Percentiles rank a stretch among this genome's conserved stretches.
Evolutionary conservation across 2,797 vertebrate genomes (phyloP).

Genomic region (Varecia variegata): DNA sequence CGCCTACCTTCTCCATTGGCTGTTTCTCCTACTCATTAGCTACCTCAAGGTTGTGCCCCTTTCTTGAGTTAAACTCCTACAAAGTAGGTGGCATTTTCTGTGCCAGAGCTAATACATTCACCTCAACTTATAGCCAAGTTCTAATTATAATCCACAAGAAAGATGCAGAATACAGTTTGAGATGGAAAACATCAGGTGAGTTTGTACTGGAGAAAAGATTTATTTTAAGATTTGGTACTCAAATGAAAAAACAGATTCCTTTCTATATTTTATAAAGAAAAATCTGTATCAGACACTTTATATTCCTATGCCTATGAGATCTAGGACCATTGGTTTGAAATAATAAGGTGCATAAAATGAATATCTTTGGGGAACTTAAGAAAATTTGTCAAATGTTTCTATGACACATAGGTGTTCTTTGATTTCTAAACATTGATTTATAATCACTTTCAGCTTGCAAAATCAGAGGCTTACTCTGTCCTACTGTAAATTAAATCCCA

Average conservation of each 20-base stretch:
- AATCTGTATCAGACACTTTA: background rate
- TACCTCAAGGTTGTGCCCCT: background rate
- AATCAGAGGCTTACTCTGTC: background rate
- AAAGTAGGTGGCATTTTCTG: background rate
- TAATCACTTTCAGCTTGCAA: background rate
- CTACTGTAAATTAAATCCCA: constrained; percentile 30
- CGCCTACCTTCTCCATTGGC: background rate
- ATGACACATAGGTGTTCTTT: background rate
- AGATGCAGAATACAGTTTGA: background rate
- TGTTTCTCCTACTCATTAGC: background rate
- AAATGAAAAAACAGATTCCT: background rate
- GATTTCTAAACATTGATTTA: constrained; percentile 44
- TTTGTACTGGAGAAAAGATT: background rate
- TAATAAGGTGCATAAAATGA: background rate
- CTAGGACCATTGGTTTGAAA: background rate
- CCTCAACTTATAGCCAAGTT: constrained; percentile 3
- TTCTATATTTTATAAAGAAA: background rate
- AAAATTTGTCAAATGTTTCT: constrained; percentile 50
- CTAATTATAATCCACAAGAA: constrained; percentile 1
- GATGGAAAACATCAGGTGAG: constrained; percentile 20
- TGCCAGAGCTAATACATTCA: background rate
- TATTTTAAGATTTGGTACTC: background rate
- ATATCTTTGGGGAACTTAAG: constrained; percentile 5
- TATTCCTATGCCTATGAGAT: background rate
- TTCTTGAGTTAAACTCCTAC: constrained; percentile 14